phyloP scores from a whole-genome alignment of 2,888 invertebrate species.

The Smittia sp. region DNA sequence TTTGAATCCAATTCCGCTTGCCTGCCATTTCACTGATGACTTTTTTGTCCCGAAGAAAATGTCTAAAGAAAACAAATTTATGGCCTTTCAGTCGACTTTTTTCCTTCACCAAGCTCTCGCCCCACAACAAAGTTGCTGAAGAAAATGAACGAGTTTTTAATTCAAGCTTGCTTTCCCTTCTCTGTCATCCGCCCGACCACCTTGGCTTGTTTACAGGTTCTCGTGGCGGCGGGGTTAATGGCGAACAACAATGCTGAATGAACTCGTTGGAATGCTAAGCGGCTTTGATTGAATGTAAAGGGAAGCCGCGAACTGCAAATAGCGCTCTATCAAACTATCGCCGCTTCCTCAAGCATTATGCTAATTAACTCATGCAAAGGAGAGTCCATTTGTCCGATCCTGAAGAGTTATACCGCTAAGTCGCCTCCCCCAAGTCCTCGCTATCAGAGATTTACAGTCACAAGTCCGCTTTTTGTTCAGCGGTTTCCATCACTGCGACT shows the following conservation, averaged over 20 bases:
- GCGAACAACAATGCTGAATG: not conserved
- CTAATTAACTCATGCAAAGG: slow-evolving; percentile 34
- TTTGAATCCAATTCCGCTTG: not conserved
- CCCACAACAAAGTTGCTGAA: not conserved
- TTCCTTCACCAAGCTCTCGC: not conserved
- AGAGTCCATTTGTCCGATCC: slow-evolving; percentile 33
- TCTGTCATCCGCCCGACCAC: slow-evolving; percentile 6
- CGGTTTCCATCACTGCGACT: slow-evolving; percentile 15
- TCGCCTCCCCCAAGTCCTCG: not conserved
- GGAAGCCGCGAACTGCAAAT: slow-evolving; percentile 12
- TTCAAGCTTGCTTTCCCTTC: slow-evolving; percentile 14
- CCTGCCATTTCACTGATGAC: slow-evolving; percentile 36
- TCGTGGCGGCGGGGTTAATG: not conserved
- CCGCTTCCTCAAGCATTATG: slow-evolving; percentile 24
- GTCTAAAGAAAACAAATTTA: slow-evolving; percentile 38
- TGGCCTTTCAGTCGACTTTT: slow-evolving; percentile 28
- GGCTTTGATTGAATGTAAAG: slow-evolving; percentile 18
- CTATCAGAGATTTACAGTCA: slow-evolving; percentile 17
- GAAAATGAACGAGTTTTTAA: slow-evolving; percentile 40
- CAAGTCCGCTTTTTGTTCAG: not conserved
- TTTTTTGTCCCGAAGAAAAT: slow-evolving; percentile 27
- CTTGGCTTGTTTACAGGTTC: not conserved
- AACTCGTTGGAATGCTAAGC: not conserved
- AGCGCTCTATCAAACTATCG: slow-evolving; percentile 21
- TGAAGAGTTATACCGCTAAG: not conserved